Percentiles rank a stretch among this genome's conserved stretches.
phyloP scores from a whole-genome alignment of 2,113 vertebrate species.

The Aspidoscelis tigris region DNA sequence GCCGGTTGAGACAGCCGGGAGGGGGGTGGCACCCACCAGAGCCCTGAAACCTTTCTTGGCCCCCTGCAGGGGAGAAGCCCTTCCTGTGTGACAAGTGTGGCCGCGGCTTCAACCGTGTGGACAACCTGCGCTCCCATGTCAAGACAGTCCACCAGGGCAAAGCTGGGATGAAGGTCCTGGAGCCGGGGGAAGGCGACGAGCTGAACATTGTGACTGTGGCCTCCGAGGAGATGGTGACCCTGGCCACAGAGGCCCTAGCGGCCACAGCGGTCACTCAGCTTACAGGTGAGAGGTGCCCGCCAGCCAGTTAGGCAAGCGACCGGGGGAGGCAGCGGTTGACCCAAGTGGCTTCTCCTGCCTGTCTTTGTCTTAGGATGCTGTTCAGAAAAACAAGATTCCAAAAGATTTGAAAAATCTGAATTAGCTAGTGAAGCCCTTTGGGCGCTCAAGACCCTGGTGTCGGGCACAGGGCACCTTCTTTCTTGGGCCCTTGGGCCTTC shows the following conservation, averaged over 20 bases:
- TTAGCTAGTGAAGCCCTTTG: not conserved
- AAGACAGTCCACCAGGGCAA: constrained; percentile 97
- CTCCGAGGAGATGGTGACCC: constrained; percentile 91
- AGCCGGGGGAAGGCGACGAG: constrained; percentile 81
- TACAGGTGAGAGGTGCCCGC: constrained; percentile 78
- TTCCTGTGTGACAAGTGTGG: constrained; percentile 97
- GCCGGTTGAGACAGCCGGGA: not conserved
- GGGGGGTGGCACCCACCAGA: rapidly evolving
- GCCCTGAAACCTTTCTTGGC: not conserved
- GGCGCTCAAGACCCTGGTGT: too few species aligned
- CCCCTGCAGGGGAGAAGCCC: constrained; percentile 90
- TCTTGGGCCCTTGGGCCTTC: too few species aligned
- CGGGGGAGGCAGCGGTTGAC: too few species aligned
- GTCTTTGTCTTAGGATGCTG: not conserved
- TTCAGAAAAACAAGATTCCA: not conserved
- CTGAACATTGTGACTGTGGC: constrained; percentile 93
- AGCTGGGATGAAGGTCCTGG: constrained; percentile 92
- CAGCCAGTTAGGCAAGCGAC: not conserved
- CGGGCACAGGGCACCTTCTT: too few species aligned
- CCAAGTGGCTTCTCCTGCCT: not conserved
- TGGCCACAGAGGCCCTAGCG: constrained; percentile 90
- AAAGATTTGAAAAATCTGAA: not conserved
- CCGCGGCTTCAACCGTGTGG: constrained; percentile 95
- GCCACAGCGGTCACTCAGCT: constrained; percentile 90
- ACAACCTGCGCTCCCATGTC: constrained; percentile 97